phyloP scores from a whole-genome alignment of 37 sponge, comb jelly and placozoan species.

The Aplysina aerophoba region DNA sequence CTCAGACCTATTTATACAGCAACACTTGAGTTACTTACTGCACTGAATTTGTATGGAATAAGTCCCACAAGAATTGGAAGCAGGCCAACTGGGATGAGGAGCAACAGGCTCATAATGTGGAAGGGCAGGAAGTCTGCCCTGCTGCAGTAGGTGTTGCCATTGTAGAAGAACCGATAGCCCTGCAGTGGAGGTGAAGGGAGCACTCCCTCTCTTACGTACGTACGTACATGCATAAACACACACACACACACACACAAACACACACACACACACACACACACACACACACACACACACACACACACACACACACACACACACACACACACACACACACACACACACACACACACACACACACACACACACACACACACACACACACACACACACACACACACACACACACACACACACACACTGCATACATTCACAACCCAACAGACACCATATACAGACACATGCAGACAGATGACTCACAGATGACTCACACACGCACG shows the following conservation, averaged over 20 bases:
- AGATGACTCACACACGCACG: constrained; percentile 15
- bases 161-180: constrained; percentile 36
- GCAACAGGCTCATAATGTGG: constrained; percentile 43
- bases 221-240: no score
- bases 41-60: constrained; percentile 42
- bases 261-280: constrained; percentile 13
- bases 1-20: no score
- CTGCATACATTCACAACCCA: constrained; percentile 1
- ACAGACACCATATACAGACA: neutral
- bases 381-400: constrained; percentile 25
- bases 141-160: constrained; percentile 57
- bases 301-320: constrained; percentile 45
- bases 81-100: constrained; percentile 13
- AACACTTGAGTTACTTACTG: neutral
- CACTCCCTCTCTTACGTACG: no score
- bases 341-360: neutral
- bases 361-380: neutral
- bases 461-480: constrained; percentile 28
- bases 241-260: no score
- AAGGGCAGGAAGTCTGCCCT: constrained; percentile 46
- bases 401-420: constrained; percentile 17
- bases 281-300: constrained; percentile 35
- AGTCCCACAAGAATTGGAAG: constrained; percentile 55
- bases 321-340: constrained; percentile 44
- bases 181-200: constrained; percentile 52